Conservation (phyloP, 2,888 invertebrate genomes). For the Chalcosyrphus nemorum region DNA sequence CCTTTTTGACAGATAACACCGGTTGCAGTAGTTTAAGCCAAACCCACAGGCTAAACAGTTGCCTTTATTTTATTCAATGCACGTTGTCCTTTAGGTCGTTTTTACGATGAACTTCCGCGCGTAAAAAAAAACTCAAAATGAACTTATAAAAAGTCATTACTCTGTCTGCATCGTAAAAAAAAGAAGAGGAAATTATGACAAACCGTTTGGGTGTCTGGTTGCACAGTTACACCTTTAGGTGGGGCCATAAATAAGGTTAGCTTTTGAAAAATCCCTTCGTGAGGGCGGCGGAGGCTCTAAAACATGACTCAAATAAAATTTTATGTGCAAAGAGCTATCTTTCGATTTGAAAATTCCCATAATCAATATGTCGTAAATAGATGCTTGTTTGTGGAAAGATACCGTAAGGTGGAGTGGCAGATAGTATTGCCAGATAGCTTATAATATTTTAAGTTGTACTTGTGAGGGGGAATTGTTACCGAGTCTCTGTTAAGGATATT, state of each 20-base stretch:
- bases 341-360: conserved; percentile 8
- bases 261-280: conserved; percentile 4
- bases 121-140: conserved; percentile 16
- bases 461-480: too few relatives aligned
- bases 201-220: conserved; percentile 15
- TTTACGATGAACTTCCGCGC: conserved; percentile 29
- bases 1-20: conserved; percentile 52
- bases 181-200: conserved; percentile 60
- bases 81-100: conserved; percentile 35
- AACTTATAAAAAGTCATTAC: conserved; percentile 43
- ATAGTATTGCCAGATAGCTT: not conserved
- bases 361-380: conserved; percentile 41
- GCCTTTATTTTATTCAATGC: conserved; percentile 38
- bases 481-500: too few relatives aligned
- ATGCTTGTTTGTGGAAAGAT: not conserved
- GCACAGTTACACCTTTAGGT: conserved; percentile 27
- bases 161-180: conserved; percentile 44
- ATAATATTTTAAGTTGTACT: too few relatives aligned
- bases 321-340: conserved; percentile 6
- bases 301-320: not conserved
- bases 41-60: not conserved
- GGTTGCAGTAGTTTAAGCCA: conserved; percentile 9
- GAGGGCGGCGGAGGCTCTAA: too few relatives aligned
- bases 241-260: conserved; percentile 36
- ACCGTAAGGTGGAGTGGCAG: too few relatives aligned